Base-by-base conservation (phyloP, 2,797 vertebrate species). In the Malacoctenus gilli region DNA sequence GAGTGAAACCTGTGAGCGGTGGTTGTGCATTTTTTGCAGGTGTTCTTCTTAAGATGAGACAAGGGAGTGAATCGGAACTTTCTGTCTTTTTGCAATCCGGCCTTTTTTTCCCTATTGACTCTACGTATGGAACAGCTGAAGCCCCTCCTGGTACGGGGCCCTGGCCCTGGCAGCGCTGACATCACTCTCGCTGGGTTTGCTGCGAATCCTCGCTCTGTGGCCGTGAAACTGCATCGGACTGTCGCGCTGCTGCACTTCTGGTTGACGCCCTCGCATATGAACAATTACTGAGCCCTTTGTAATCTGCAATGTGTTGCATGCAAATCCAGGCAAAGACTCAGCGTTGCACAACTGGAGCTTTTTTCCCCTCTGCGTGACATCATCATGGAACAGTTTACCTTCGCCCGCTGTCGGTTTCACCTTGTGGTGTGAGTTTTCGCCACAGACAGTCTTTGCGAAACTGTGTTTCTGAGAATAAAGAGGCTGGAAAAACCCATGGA, bases 141-240 rank as follows among this genome's bases (percentile, higher is more conserved):
- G n/a, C n/a, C n/a, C n/a, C n/a, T n/a, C n/a, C n/a, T n/a, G n/a
- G n/a, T n/a, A n/a, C n/a, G n/a, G n/a, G 68, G 54, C 44, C 35
- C 23, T 10, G 32, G 35, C 1, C 31, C 46, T 61, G 60, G 20
- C 55, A 54, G 52, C 69, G 62, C 72, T 75, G 75, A 87, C 75
- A 68, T 76, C 12, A 4, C 39, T 69, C 41, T 80, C 53, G 59
- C 55, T 56, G 53, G 52, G 66, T 81, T 81, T 69, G 64, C 48
- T 75, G 58, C 40, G 46, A 73, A 61, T 52, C 75, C 66, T 79
- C 55, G 59, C 39, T 42, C 37, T 58, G 23, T 35, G 71, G 75
- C 43, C 57, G 46, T 75, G 59, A 68, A 61, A 38, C 41, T 30
- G 57, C 68, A 61, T 46, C 8, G 37, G 60, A 41, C 36, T 47